phyloP scores from a whole-genome alignment of 1,140 invertebrate genomes.

The Caenorhabditis tropicalis region DNA sequence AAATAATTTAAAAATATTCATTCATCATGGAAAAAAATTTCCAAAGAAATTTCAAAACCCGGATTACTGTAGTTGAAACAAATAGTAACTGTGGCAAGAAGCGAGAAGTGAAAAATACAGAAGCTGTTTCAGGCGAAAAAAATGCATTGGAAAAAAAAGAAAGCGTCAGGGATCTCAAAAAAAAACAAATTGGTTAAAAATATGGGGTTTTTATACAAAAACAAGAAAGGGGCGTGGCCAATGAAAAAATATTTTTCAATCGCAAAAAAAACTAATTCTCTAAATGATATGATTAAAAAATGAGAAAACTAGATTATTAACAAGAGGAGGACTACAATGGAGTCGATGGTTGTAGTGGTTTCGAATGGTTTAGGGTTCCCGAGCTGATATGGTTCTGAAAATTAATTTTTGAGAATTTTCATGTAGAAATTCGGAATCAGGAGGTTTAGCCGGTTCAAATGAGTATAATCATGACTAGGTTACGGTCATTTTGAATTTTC shows the following conservation, averaged over 20 bases:
- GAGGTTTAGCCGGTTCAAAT: no score
- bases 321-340: neutral
- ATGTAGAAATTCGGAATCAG: neutral
- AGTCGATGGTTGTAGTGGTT: neutral
- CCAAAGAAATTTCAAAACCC: no score
- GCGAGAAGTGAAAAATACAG: neutral
- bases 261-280: neutral
- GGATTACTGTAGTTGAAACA: neutral
- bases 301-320: neutral
- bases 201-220: no score
- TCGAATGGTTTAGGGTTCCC: neutral
- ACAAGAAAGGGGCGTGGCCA: no score
- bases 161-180: no score
- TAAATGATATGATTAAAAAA: neutral
- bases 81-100: neutral
- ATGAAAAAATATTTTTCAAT: neutral
- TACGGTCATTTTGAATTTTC: no score
- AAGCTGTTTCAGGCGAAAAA: neutral
- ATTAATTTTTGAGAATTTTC: neutral
- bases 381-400: neutral
- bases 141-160: no score
- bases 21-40: neutral
- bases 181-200: no score
- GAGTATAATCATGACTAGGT: no score
- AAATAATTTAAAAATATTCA: no score